Conservation (phyloP, 92 coral and sea anemone genomes). For the Porites evermanni region DNA sequence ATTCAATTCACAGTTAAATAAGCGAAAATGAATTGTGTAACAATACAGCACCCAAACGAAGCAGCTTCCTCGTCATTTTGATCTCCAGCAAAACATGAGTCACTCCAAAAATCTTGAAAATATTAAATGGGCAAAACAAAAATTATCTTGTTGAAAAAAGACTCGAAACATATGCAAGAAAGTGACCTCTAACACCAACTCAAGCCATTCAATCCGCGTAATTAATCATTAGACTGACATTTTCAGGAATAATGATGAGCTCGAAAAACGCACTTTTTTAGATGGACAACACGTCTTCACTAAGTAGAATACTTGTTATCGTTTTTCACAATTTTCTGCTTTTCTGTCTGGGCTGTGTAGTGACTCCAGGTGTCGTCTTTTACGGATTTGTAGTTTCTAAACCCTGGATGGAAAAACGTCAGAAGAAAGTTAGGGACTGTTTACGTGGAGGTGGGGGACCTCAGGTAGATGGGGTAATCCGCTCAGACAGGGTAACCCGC, state of each 20-base stretch:
- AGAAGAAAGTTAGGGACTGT: not conserved
- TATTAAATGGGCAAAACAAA: not conserved
- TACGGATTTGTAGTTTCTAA: not conserved
- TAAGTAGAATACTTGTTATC: slow-evolving; percentile 1
- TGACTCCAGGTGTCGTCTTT: slow-evolving; percentile 3
- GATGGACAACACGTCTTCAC: not conserved
- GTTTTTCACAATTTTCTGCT: not conserved
- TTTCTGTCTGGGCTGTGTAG: not conserved
- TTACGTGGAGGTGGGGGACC: not conserved
- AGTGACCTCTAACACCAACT: too few relatives aligned
- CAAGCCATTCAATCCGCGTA: too few relatives aligned
- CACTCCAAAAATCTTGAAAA: not conserved
- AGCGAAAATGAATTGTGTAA: not conserved
- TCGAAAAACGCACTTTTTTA: not conserved
- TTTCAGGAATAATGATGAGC: too few relatives aligned
- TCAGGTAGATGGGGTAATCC: too few relatives aligned
- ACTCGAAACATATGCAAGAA: not conserved
- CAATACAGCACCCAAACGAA: not conserved
- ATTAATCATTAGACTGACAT: too few relatives aligned
- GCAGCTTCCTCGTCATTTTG: not conserved
- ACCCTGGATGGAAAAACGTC: not conserved
- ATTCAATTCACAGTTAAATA: slow-evolving; percentile 17
- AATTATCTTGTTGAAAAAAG: too few relatives aligned
- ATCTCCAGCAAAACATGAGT: not conserved
- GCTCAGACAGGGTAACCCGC: too few relatives aligned